Conservation (phyloP, 92 coral and sea anemone species). For the Parazoanthus swiftii region DNA sequence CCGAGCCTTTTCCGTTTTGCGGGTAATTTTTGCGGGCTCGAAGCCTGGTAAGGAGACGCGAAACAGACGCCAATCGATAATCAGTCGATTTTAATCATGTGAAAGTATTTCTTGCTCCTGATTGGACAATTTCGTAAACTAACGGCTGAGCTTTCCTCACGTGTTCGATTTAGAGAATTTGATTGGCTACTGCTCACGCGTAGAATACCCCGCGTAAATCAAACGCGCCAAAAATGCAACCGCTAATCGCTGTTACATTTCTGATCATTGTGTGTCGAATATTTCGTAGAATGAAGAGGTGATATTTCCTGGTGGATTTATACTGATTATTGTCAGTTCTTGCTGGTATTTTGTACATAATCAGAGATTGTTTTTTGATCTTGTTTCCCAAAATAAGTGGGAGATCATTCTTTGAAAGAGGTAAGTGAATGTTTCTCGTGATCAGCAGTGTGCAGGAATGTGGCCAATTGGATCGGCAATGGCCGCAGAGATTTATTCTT, state of each 20-base stretch:
- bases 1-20: slow-evolving; percentile 53
- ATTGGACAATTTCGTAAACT: slow-evolving; percentile 46
- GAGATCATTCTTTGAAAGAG: slow-evolving; percentile 14
- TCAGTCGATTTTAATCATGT: slow-evolving; percentile 22
- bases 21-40: background rate
- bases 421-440: slow-evolving; percentile 30
- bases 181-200: slow-evolving; percentile 67
- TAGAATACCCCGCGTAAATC: slow-evolving; percentile 94
- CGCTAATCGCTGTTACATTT: slow-evolving; percentile 52
- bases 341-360: slow-evolving; percentile 11
- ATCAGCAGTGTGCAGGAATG: slow-evolving; percentile 27
- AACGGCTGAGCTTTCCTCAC: slow-evolving; percentile 48
- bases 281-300: slow-evolving; percentile 46
- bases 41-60: slow-evolving; percentile 47
- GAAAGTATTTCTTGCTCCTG: background rate
- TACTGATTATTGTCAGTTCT: slow-evolving; percentile 20
- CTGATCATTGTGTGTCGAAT: slow-evolving; percentile 9
- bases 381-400: background rate
- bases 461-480: slow-evolving; percentile 21
- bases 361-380: background rate
- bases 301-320: slow-evolving; percentile 39
- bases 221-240: slow-evolving; percentile 98
- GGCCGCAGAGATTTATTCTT: background rate
- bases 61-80: slow-evolving; percentile 26
- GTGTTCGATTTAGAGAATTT: slow-evolving; percentile 47